A percentile compares a stretch with the other conserved stretches of the same genome.
phyloP scores from a whole-genome alignment of 2,113 vertebrate genomes.

The Pelmatolapia mariae region DNA sequence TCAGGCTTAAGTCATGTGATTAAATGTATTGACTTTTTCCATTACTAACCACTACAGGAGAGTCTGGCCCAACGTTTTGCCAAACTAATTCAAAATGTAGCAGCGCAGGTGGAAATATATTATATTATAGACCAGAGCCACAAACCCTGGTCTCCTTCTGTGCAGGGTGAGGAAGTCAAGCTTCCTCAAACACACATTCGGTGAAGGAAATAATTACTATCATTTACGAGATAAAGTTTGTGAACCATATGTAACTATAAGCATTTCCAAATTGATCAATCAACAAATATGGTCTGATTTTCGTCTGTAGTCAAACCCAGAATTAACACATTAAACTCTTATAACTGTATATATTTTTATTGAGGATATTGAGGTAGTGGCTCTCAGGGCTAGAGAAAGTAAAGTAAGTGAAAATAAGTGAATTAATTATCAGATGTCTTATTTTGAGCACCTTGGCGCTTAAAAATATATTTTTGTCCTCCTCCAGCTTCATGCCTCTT shows the following conservation, averaged over 20 bases:
- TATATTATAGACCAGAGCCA: not conserved
- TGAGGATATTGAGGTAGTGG: not conserved
- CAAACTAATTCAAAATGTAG: not conserved
- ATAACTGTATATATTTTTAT: not conserved
- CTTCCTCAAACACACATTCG: not conserved
- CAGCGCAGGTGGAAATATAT: not conserved
- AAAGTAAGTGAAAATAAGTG: not conserved
- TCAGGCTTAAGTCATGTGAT: not conserved
- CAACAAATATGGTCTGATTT: not conserved
- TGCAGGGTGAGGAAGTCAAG: not conserved
- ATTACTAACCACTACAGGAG: not conserved
- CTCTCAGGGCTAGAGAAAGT: not conserved
- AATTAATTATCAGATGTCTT: not conserved
- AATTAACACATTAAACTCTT: not conserved
- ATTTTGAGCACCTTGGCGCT: not conserved
- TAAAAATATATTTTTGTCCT: not conserved
- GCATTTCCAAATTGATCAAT: not conserved
- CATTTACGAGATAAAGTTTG: not conserved
- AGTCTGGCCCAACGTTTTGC: accelerated
- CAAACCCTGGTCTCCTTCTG: not conserved
- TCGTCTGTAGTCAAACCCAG: accelerated
- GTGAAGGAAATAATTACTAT: not conserved
- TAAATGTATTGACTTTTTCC: not conserved
- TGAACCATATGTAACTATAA: not conserved
- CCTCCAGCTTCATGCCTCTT: not conserved